phyloP scores from a whole-genome alignment of 2,888 invertebrate genomes.

The Coenonympha arcania region DNA sequence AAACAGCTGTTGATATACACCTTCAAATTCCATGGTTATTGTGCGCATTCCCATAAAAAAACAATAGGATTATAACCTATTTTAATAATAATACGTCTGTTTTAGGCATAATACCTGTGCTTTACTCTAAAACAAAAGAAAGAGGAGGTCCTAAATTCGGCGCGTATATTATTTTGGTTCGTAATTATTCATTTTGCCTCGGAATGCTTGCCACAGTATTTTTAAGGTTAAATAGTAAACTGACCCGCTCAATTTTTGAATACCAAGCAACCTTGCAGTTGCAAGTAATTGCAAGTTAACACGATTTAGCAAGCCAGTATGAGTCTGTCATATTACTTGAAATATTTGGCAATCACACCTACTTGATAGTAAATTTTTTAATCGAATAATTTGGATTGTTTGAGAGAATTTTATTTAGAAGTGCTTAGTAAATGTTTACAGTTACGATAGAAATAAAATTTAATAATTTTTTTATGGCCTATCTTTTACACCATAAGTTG shows the following conservation, averaged over 20 bases:
- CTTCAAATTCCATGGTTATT: slow-evolving; percentile 9
- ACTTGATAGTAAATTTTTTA: too few species aligned
- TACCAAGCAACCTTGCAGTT: slow-evolving; percentile 14
- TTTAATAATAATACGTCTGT: background rate
- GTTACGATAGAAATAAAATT: too few species aligned
- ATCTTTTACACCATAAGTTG: too few species aligned
- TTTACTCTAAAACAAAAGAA: too few species aligned
- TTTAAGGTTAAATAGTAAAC: slow-evolving; percentile 14
- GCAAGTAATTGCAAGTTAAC: slow-evolving; percentile 4
- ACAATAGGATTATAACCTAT: background rate
- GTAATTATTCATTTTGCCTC: too few species aligned
- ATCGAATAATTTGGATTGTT: too few species aligned
- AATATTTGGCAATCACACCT: slow-evolving; percentile 4
- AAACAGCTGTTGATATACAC: slow-evolving; percentile 13
- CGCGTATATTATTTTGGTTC: too few species aligned
- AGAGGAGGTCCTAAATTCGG: too few species aligned
- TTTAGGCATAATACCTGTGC: background rate
- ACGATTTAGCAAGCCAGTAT: slow-evolving; percentile 11
- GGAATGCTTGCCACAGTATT: too few species aligned
- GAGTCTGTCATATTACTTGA: slow-evolving; percentile 1
- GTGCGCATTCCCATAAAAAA: slow-evolving; percentile 8
- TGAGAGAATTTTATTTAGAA: too few species aligned
- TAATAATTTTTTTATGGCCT: too few species aligned
- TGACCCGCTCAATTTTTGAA: slow-evolving; percentile 10
- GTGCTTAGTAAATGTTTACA: too few species aligned